Conservation (phyloP, 2,113 vertebrate species). For the Myotis yumanensis region DNA sequence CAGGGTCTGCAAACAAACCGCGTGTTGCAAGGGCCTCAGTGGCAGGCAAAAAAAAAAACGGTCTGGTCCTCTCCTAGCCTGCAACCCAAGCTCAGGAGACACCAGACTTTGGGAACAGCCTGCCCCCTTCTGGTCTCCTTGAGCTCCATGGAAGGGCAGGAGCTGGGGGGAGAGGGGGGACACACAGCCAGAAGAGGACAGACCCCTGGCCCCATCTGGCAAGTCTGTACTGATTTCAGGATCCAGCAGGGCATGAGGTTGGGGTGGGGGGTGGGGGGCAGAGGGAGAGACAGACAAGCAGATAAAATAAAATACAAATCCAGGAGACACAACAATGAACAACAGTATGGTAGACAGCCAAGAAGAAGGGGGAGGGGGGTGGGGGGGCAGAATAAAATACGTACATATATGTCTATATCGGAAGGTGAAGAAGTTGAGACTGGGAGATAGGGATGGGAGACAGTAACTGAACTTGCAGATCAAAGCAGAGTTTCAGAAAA, state of each 20-base stretch:
- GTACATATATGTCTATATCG: fast-evolving
- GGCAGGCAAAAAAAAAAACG: background rate
- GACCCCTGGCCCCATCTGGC: background rate
- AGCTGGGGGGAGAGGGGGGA: background rate
- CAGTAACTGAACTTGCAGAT: background rate
- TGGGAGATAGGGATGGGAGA: background rate
- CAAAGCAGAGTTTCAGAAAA: background rate
- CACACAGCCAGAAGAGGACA: background rate
- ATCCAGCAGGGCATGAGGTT: background rate
- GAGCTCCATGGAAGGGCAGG: conserved; percentile 59
- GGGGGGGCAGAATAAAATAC: background rate
- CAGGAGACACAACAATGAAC: background rate
- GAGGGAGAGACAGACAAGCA: background rate
- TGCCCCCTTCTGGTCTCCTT: conserved; percentile 74
- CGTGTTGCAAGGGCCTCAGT: background rate
- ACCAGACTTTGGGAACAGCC: conserved; percentile 65
- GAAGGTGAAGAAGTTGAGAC: background rate
- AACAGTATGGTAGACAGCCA: background rate
- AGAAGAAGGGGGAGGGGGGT: too few relatives aligned
- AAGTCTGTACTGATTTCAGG: background rate
- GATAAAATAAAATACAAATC: background rate
- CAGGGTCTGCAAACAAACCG: background rate
- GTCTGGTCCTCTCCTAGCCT: background rate
- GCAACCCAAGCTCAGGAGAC: background rate
- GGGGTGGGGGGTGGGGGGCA: fast-evolving